Percentiles rank a stretch among this genome's conserved stretches.
phyloP scores from a whole-genome alignment of 2,113 vertebrate species.

The Caloenas nicobarica region DNA sequence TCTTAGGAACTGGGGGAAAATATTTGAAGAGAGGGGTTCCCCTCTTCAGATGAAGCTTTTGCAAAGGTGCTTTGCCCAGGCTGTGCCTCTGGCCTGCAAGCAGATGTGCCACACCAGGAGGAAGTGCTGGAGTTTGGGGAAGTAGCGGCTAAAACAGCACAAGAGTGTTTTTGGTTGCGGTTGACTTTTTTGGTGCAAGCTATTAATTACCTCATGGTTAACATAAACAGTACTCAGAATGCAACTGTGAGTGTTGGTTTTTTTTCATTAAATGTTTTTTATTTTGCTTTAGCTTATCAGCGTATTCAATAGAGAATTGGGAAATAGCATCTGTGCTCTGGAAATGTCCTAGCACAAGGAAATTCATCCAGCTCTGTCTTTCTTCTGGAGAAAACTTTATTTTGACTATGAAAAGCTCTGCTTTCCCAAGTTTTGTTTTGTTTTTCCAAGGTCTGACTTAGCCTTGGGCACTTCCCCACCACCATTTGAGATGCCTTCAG shows the following conservation, averaged over 20 bases:
- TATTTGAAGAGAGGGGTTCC: neutral
- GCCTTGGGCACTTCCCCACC: neutral
- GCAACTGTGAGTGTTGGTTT: neutral
- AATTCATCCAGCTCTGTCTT: neutral
- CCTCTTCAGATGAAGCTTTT: neutral
- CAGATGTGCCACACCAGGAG: neutral
- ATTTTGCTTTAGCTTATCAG: neutral
- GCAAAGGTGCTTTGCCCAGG: neutral
- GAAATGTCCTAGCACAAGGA: neutral
- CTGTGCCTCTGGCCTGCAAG: neutral
- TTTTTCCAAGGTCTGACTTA: neutral
- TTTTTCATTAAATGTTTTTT: neutral
- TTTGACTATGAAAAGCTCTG: neutral
- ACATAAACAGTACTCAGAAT: neutral
- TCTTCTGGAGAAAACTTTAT: neutral
- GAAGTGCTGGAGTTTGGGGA: slow-evolving; percentile 30
- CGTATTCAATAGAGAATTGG: neutral
- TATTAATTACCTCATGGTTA: slow-evolving; percentile 21
- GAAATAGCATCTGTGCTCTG: neutral
- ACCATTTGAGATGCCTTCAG: neutral
- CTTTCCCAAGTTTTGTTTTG: neutral
- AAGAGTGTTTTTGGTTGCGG: neutral
- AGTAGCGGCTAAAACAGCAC: neutral
- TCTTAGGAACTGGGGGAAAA: neutral
- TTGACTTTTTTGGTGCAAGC: neutral